Percentiles rank a stretch among this genome's conserved stretches.
Conservation (phyloP, 37 sponge, comb jelly and placozoan species). For the Trichoplax adhaerens region DNA sequence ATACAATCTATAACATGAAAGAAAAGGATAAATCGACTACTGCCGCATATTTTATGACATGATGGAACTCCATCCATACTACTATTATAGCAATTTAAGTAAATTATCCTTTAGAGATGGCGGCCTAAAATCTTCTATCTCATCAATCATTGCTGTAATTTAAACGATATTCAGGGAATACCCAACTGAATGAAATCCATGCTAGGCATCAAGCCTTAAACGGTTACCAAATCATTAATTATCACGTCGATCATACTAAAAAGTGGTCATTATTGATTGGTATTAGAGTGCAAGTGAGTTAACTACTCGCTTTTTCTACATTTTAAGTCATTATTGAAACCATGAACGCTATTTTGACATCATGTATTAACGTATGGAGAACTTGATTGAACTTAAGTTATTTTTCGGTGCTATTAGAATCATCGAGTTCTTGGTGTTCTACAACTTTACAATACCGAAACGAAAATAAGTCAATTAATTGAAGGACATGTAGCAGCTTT, state of each 20-base stretch:
- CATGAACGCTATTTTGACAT: not conserved
- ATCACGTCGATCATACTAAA: conserved; percentile 60
- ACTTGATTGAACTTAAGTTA: no score
- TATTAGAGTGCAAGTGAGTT: conserved; percentile 71
- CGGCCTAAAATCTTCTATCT: no score
- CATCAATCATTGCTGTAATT: no score
- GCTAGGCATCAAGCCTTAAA: conserved; percentile 77
- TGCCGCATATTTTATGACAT: no score
- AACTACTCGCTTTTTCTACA: no score
- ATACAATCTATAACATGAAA: no score
- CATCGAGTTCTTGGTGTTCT: conserved; percentile 84
- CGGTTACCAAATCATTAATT: conserved; percentile 98
- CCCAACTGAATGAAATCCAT: conserved; percentile 87
- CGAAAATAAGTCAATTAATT: conserved; percentile 88
- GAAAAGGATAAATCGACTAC: no score
- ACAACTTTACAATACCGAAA: conserved; percentile 96
- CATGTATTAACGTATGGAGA: no score
- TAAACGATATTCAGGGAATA: conserved; percentile 37
- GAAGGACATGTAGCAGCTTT: conserved; percentile 98
- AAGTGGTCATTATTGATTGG: conserved; percentile 97
- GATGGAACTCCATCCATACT: no score
- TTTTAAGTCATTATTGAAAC: no score
- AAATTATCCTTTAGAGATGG: no score
- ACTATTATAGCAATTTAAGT: no score
- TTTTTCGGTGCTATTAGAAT: conserved; percentile 7